Base-by-base conservation (phyloP, 1,140 invertebrate species). In the Sinella curviseta region DNA sequence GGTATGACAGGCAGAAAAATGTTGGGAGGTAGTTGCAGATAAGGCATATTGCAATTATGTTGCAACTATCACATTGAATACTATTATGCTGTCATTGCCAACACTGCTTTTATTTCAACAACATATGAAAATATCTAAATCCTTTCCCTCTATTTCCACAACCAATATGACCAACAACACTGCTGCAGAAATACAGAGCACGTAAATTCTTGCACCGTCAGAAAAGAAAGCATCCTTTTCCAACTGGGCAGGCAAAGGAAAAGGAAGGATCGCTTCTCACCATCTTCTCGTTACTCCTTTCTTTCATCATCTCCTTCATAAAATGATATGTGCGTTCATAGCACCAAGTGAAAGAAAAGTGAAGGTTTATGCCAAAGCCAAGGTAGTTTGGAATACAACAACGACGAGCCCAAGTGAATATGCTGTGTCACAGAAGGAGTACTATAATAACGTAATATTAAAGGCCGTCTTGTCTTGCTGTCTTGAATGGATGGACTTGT, bases 71-170 rank as follows among this genome's bases (percentile, higher is more conserved):
- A 48, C 39, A 48, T 8, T 4, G 39, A 48, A 48, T 48, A 48
- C n/a, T n/a, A n/a, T n/a, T n/a, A n/a, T 4, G 39, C 3, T 12
- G 12, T 60, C 24, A 60, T 60, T 60, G 55, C 55, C 12, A 60
- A 17, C 24, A 60, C 55, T 60, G 8, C 3, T n/a, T 48, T 4
- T 48, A 48, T 48, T 48, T 48, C 39, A 17, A 17, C 4, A 48
- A 24, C 8, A 60, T 24, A 60, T n/a, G 55, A 60, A 60, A 60
- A 60, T 60, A 24, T 60, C 55, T 60, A 60, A 60, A 60, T 60
- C 55, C 24, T 60, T 60, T 8, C 24, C n/a, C n/a, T 4, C 55
- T 3, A 8, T 26, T n/a, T 14, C 8, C 55, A 60, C 55, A 4
- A 60, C 55, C 8, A 24, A n/a, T 26, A 60, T 60, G n/a, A n/a